Conservation (phyloP, 1,140 invertebrate species). For the Arion vulgaris region DNA sequence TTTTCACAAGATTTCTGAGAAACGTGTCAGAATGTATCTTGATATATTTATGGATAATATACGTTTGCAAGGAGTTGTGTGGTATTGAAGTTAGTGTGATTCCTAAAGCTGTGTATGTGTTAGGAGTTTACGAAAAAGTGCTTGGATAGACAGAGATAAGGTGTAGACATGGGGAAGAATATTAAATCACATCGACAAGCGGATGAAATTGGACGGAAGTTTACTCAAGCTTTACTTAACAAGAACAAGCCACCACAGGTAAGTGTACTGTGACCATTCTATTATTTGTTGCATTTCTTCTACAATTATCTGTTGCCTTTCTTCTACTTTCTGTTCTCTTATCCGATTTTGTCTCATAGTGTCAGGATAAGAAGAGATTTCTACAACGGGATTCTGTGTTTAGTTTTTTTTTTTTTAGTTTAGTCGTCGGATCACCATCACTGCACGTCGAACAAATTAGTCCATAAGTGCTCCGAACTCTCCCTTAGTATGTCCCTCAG, state of each 20-base stretch:
- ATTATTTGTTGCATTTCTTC: too few species aligned
- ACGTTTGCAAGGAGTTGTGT: background rate
- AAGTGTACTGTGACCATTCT: background rate
- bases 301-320: too few species aligned
- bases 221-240: slow-evolving; percentile 16
- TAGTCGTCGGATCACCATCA: too few species aligned
- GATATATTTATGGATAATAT: background rate
- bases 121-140: background rate
- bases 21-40: background rate
- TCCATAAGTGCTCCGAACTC: too few species aligned
- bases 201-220: slow-evolving; percentile 17
- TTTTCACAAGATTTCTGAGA: too few species aligned
- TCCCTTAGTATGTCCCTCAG: too few species aligned
- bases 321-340: too few species aligned
- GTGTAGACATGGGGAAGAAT: background rate
- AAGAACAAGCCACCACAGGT: slow-evolving; percentile 9
- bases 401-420: too few species aligned
- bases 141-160: background rate
- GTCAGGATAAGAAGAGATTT: too few species aligned
- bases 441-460: too few species aligned
- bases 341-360: too few species aligned
- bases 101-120: background rate
- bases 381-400: too few species aligned
- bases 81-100: background rate
- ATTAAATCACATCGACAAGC: background rate